A percentile compares a stretch with the other conserved stretches of the same genome.
Evolutionary conservation across 2,113 vertebrate genomes (phyloP).

Genomic region (Hiodon alosoides): DNA sequence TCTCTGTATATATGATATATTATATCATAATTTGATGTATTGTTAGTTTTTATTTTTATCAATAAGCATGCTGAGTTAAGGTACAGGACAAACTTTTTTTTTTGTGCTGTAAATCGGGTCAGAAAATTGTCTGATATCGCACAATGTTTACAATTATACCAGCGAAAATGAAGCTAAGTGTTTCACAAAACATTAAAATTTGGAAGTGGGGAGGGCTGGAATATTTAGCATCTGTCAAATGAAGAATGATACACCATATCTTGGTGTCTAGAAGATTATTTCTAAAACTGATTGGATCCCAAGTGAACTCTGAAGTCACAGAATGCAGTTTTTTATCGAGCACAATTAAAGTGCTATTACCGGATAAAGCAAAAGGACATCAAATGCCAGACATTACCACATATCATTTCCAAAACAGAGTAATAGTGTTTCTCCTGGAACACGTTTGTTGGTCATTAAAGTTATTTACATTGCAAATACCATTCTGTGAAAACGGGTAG

Average conservation of each 20-base stretch:
- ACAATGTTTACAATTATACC: neutral
- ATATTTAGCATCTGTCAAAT: neutral
- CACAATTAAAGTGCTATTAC: neutral
- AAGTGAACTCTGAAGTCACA: neutral
- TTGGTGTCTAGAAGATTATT: neutral
- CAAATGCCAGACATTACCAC: neutral
- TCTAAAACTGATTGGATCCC: neutral
- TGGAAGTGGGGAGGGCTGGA: neutral
- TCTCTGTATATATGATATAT: no score
- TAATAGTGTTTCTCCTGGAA: neutral
- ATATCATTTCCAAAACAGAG: neutral
- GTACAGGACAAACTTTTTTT: no score
- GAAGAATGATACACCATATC: neutral
- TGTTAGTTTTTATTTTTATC: no score
- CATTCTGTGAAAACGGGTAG: no score
- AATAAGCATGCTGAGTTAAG: no score
- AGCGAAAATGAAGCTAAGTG: conserved; percentile 1
- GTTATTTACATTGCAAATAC: no score
- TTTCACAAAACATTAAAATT: neutral
- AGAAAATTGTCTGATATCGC: neutral
- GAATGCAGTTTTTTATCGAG: neutral
- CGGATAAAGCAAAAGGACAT: neutral
- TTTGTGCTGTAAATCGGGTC: no score
- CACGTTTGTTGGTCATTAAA: no score
- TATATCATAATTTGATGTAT: no score